Base-by-base conservation (phyloP, 2,113 vertebrate genomes). In the Gadus macrocephalus region DNA sequence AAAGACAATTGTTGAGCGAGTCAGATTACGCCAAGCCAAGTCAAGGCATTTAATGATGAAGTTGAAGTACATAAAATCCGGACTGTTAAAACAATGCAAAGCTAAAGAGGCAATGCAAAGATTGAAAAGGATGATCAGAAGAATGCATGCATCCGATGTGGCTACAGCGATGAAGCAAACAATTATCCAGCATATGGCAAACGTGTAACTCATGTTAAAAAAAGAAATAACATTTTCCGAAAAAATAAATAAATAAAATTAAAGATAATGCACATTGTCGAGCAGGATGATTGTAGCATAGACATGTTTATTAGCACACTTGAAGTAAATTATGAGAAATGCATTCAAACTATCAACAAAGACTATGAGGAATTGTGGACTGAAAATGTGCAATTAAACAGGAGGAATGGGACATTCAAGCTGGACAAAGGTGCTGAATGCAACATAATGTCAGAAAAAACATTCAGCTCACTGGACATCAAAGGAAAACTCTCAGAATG, bases 1-100 rank as follows among this genome's bases (percentile, higher is more conserved):
- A 9, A 67, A 67, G 49, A 62, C 62, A 15, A 35, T 70, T 70
- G 55, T 28, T 16, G 58, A 49, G 62, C 68, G 27, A 75, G 38
- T 53, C 38, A 70, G 55, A 66, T 65, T 1, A 69, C 66, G 11
- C 64, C 19, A 3, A 69, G 11, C 31, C 62, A 60, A 17, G 27
- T 69, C 1, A 70, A 75, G 70, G 63, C 35, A 12, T 9, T 70
- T 4, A 27, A 49, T 27, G 38, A 70, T 8, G 68, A 61, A 22
- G 63, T 60, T 16, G 62, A 72, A 2, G 15, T 27, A 14, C n/a
- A 60, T 53, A 73, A 61, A 31, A 61, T 38, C n/a, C 27, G 20
- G 8, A 2, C 25, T n/a, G 15, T 4, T 58, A 69, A 42, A 8
- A 63, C 35, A 20, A 1, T 22, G 15, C 7, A 20, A 12, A 8